Percentiles rank a stretch among this genome's conserved stretches.
Conservation (phyloP, 2,888 invertebrate genomes). For the Agonopterix subpropinquella region DNA sequence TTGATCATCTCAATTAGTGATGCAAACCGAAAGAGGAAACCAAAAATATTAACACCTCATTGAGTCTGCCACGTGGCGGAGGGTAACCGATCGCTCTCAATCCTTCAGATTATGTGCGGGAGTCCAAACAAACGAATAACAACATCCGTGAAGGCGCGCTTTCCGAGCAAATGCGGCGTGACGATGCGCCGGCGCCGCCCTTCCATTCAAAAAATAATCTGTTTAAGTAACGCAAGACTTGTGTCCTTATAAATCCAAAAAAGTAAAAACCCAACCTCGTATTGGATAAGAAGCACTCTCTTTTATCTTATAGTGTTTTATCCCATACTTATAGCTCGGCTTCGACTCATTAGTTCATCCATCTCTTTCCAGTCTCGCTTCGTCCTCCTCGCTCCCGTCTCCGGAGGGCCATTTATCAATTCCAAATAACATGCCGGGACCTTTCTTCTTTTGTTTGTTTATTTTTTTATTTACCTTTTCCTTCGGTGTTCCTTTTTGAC, state of each 20-base stretch:
- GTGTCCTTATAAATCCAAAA: slow-evolving; percentile 14
- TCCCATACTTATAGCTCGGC: slow-evolving; percentile 46
- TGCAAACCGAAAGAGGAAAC: slow-evolving; percentile 24
- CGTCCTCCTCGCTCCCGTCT: slow-evolving; percentile 55
- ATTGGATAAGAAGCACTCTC: slow-evolving; percentile 47
- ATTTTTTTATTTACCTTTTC: slow-evolving; percentile 70
- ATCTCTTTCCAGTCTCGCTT: slow-evolving; percentile 53
- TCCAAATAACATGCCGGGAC: slow-evolving; percentile 73
- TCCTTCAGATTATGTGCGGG: slow-evolving; percentile 31
- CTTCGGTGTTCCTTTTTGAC: slow-evolving; percentile 57
- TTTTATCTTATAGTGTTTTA: slow-evolving; percentile 60
- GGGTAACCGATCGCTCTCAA: slow-evolving; percentile 43
- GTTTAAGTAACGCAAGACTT: slow-evolving; percentile 5
- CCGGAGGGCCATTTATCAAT: slow-evolving; percentile 73
- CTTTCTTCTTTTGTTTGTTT: slow-evolving; percentile 68
- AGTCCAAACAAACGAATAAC: slow-evolving; percentile 36
- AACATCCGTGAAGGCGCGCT: slow-evolving; percentile 42
- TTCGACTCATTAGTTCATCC: slow-evolving; percentile 60
- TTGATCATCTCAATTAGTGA: slow-evolving; percentile 23
- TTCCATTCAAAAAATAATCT: slow-evolving; percentile 22
- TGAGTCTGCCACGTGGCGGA: slow-evolving; percentile 45
- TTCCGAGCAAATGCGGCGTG: slow-evolving; percentile 44
- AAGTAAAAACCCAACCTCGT: slow-evolving; percentile 26
- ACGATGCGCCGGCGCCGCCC: slow-evolving; percentile 40
- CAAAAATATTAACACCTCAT: slow-evolving; percentile 45